Percentiles rank a stretch among this genome's conserved stretches.
These are phyloP conservation scores for Urocolius indicus DNA, from an alignment of 2,113 vertebrate species.

Conservation along the genomic window DNA sequence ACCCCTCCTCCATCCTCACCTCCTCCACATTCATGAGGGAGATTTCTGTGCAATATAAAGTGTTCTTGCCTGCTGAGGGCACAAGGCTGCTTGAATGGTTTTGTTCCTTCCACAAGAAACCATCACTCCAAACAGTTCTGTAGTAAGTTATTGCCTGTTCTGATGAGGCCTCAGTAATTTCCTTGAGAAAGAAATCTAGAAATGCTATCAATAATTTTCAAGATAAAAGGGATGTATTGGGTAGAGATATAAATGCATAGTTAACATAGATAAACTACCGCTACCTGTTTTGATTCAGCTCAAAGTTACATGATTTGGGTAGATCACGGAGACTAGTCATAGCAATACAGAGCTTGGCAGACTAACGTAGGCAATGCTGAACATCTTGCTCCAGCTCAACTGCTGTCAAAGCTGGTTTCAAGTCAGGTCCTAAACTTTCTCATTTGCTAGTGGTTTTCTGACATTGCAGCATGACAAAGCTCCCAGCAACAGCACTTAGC, in stretches of 20 bases:
- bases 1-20: not conserved
- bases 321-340: accelerated
- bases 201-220: not conserved
- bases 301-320: not conserved
- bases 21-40: not conserved
- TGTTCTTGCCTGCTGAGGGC: not conserved
- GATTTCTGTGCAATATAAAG: not conserved
- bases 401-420: not conserved
- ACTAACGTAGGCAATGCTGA: not conserved
- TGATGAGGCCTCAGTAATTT: not conserved
- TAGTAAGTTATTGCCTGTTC: not conserved
- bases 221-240: not conserved
- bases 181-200: not conserved
- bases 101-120: not conserved
- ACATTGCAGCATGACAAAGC: not conserved
- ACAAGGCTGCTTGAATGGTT: not conserved
- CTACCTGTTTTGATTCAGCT: not conserved
- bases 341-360: not conserved
- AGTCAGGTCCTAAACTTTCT: not conserved
- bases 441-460: not conserved
- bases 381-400: not conserved
- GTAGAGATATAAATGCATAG: not conserved
- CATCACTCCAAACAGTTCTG: not conserved
- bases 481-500: not conserved
- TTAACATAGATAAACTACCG: not conserved